These are phyloP conservation scores for Sarcophaga rosellei DNA, from an alignment of 2,888 invertebrate genomes.

Conservation along the genomic window DNA sequence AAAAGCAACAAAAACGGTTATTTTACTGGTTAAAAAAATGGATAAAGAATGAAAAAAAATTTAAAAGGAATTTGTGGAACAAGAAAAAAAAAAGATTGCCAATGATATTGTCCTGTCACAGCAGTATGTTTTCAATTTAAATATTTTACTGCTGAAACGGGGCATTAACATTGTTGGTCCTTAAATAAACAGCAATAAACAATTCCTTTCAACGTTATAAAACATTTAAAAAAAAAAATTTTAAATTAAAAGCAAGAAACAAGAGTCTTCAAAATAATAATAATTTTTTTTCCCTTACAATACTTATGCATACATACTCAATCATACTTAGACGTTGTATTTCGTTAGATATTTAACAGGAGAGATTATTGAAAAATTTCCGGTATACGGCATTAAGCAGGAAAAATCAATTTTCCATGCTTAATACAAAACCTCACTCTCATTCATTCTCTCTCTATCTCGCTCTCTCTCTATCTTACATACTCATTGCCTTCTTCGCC, in stretches of 20 bases:
- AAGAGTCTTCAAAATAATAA: not conserved
- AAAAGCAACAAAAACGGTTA: conserved; percentile 2
- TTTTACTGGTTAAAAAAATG: conserved; percentile 3
- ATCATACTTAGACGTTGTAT: not conserved
- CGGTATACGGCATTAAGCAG: conserved; percentile 74
- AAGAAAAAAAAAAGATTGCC: conserved; percentile 81
- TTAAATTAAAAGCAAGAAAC: not conserved
- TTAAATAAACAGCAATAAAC: conserved; percentile 61
- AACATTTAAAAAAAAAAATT: not conserved
- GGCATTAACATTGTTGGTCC: conserved; percentile 89
- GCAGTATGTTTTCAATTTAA: conserved; percentile 88
- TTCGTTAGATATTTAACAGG: conserved; percentile 42
- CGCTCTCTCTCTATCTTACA: no score
- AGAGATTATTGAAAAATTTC: conserved; percentile 71
- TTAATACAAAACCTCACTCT: conserved; percentile 56
- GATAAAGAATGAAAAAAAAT: not conserved
- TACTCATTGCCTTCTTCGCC: conserved; percentile 22
- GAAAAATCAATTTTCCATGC: conserved; percentile 81
- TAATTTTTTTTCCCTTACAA: not conserved
- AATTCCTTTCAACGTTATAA: no score
- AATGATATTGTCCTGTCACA: conserved; percentile 99
- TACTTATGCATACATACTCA: not conserved
- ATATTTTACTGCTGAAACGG: conserved; percentile 93
- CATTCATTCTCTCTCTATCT: no score
- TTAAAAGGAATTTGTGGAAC: not conserved